Evolutionary conservation across 2,797 vertebrate species (phyloP).

Genomic region (Sarcophilus harrisii): DNA sequence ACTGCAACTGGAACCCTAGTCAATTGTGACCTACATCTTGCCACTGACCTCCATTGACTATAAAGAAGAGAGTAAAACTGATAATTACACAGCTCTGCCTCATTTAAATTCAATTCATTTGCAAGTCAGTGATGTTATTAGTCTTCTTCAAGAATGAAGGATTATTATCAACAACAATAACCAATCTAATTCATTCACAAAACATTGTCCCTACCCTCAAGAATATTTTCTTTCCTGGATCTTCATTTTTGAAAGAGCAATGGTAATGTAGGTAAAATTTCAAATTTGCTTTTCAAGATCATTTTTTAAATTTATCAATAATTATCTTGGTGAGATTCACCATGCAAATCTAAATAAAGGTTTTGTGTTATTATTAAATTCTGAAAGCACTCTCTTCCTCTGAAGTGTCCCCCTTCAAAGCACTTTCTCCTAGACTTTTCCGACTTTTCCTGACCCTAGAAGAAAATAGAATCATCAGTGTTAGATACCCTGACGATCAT

Average conservation of each 20-base stretch:
- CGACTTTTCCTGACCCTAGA: not conserved
- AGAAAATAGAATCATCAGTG: not conserved
- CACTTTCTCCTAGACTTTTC: not conserved
- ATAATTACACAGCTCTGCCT: too few species aligned
- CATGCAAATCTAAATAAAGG: not conserved
- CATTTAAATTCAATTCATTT: too few species aligned
- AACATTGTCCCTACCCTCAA: not conserved
- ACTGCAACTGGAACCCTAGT: too few species aligned
- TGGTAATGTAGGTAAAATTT: not conserved
- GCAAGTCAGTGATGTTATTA: too few species aligned
- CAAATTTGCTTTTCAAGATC: not conserved
- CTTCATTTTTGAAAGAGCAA: not conserved
- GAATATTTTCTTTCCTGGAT: not conserved
- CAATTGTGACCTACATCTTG: too few species aligned
- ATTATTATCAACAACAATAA: too few species aligned
- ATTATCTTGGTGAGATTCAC: not conserved
- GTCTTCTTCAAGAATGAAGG: too few species aligned
- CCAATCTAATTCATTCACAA: not conserved
- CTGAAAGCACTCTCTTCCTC: not conserved
- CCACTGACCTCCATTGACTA: too few species aligned
- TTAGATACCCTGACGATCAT: not conserved
- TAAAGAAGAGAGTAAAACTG: too few species aligned
- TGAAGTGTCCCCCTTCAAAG: not conserved
- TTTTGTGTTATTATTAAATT: not conserved
- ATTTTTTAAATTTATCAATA: not conserved